phyloP scores from a whole-genome alignment of 2,113 vertebrate species.

The Hepsetus odoe region DNA sequence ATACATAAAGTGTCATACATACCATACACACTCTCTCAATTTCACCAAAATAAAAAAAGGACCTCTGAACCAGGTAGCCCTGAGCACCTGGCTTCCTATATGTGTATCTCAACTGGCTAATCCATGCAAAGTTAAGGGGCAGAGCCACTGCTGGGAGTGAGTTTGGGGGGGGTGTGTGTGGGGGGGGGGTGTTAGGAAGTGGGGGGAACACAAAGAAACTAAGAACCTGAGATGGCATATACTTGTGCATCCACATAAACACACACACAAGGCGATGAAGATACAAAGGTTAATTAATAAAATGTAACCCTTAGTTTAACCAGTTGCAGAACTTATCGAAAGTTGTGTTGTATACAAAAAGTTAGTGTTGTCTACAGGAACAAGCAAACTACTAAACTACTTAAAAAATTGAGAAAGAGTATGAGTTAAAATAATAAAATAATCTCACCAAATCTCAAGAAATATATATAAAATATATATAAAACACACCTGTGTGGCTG shows the following conservation, averaged over 20 bases:
- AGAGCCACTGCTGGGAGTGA: slow-evolving; percentile 37
- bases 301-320: no score
- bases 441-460: no score
- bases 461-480: no score
- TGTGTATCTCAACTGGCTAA: slow-evolving; percentile 42
- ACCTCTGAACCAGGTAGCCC: slow-evolving; percentile 10
- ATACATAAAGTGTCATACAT: no score
- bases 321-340: no score
- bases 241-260: not conserved
- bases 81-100: slow-evolving; percentile 33
- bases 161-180: no score
- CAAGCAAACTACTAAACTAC: no score
- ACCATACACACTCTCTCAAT: slow-evolving; percentile 42
- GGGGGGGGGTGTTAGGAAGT: no score
- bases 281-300: slow-evolving; percentile 5
- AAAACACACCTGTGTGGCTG: no score
- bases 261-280: slow-evolving; percentile 32
- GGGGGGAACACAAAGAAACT: slow-evolving; percentile 33
- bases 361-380: not conserved
- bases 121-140: not conserved
- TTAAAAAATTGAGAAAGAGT: no score
- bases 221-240: slow-evolving; percentile 46
- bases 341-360: not conserved
- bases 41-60: slow-evolving; percentile 12
- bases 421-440: no score